Evolutionary conservation across 2,113 vertebrate genomes (phyloP), one percentile per base, ranked within the genome.

Genomic region (Athene cunicularia): DNA sequence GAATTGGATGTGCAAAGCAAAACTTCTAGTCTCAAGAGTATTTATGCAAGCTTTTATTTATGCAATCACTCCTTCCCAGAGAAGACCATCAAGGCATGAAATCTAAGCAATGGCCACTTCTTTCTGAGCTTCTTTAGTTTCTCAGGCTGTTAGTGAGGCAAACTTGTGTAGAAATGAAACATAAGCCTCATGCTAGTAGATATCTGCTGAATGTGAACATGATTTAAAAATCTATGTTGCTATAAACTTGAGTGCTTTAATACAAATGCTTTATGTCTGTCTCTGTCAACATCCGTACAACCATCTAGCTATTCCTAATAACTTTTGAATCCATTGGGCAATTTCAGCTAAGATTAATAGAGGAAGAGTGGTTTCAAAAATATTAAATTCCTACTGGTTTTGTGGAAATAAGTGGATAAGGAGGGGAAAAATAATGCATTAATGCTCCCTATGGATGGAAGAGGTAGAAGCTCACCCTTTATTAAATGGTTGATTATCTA

Each of bases 401-500:
- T 87, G 60, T 82, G 50, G 60, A 81, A 93, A 85, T 88, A 45
- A 87, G 24, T 68, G 35, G 33, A 63, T 86, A 77, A 80, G 41
- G 67, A 92, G 19, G 18, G 45, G 55, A 18, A 91, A 90, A 93
- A 73, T 30, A 77, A 37, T 39, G 55, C 68, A 74, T 63, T 89
- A 86, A 67, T 74, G n/a, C 24, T 95, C 63, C 64, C 63, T 28
- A 27, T 47, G 73, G 89, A 94, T 86, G 64, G 35, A 47, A 71
- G 32, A 71, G 41, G 50, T 67, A 84, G 75, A 88, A 93, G 64
- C n/a, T 95, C 86, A 84, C 86, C 80, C n/a, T 89, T 96, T 93
- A 89, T 87, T 91, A 94, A 94, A 72, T 24, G 64, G 24, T 32
- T 94, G 64, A 84, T 94, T 91, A 89, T 86, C 28, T 93, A 87